Evolutionary conservation across 1,140 invertebrate species (phyloP).

Genomic region (Habropoda laboriosa): DNA sequence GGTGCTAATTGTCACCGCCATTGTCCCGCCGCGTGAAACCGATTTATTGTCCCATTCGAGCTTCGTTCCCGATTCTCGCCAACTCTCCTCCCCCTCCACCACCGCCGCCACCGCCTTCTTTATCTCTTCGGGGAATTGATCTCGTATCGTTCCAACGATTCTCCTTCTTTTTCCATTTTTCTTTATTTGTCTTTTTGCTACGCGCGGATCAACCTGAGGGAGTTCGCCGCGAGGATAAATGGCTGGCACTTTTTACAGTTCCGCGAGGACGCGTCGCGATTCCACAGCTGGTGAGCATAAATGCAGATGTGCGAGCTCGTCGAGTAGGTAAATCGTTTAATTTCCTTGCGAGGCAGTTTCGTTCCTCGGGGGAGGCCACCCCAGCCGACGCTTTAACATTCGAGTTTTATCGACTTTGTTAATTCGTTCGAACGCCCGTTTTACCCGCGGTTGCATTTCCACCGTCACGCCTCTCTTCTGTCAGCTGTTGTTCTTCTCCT

Average conservation of each 20-base stretch:
- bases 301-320: neutral
- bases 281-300: neutral
- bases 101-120: slow-evolving; percentile 8
- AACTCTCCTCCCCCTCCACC: too few species aligned
- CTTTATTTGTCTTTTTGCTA: neutral
- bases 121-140: slow-evolving; percentile 38
- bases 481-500: too few species aligned
- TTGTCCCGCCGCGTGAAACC: slow-evolving; percentile 63
- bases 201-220: neutral
- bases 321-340: slow-evolving; percentile 34
- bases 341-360: slow-evolving; percentile 5
- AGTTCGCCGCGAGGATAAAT: slow-evolving; percentile 29
- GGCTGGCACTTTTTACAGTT: slow-evolving; percentile 11
- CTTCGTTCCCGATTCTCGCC: slow-evolving; percentile 16
- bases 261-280: neutral
- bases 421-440: slow-evolving; percentile 20
- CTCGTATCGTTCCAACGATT: slow-evolving; percentile 41
- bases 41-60: slow-evolving; percentile 61
- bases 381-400: slow-evolving; percentile 19
- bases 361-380: slow-evolving; percentile 12
- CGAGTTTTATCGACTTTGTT: slow-evolving; percentile 40
- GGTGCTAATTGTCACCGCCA: slow-evolving; percentile 62
- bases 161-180: neutral
- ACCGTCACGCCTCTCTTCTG: too few species aligned
- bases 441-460: too few species aligned